Conservation (phyloP, 2,113 vertebrate genomes). For the Melanotaenia duboulayi region DNA sequence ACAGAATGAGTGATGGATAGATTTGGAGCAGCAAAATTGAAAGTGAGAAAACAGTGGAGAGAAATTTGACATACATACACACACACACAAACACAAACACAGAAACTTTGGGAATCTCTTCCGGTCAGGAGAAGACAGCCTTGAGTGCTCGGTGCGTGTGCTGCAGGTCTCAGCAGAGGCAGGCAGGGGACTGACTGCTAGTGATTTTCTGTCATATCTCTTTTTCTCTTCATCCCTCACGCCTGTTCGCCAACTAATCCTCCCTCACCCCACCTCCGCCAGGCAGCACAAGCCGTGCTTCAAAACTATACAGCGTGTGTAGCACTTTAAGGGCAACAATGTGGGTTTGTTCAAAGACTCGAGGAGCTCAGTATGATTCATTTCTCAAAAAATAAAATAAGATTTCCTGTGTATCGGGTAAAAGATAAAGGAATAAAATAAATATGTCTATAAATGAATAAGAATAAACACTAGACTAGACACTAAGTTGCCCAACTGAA, state of each 20-base stretch:
- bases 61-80: conserved; percentile 11
- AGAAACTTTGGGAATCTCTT: conserved; percentile 23
- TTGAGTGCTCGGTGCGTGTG: conserved; percentile 53
- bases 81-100: background rate
- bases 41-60: conserved; percentile 36
- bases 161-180: conserved; percentile 62
- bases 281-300: conserved; percentile 34
- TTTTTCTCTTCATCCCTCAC: conserved; percentile 75
- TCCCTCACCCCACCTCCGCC: conserved; percentile 24
- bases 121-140: conserved; percentile 28
- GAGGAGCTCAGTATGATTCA: background rate
- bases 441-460: too few relatives aligned
- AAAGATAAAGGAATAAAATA: too few relatives aligned
- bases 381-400: background rate
- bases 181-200: conserved; percentile 54
- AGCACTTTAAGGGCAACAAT: conserved; percentile 1
- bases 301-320: background rate
- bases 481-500: too few relatives aligned
- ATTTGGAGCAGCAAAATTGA: conserved; percentile 53
- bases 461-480: too few relatives aligned
- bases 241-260: conserved; percentile 45
- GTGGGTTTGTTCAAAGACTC: background rate
- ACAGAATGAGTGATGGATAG: conserved; percentile 52
- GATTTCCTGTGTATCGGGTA: background rate
- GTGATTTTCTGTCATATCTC: conserved; percentile 77